Evolutionary conservation across 2,797 vertebrate genomes (phyloP).

Genomic region (Microctenopoma stevenorrisi): DNA sequence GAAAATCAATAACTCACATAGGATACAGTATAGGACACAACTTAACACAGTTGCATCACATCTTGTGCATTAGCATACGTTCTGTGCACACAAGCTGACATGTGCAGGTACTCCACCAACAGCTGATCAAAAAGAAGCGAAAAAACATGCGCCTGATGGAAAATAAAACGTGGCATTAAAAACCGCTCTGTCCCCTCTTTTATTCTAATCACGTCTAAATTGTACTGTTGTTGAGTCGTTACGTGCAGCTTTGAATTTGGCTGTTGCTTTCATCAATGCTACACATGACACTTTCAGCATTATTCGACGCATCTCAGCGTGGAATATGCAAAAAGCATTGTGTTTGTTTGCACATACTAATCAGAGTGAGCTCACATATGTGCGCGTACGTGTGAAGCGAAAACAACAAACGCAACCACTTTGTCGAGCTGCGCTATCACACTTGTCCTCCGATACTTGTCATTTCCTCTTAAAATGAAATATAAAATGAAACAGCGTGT

Average conservation of each 20-base stretch:
- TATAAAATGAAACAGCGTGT: conserved; percentile 22
- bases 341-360: conserved; percentile 56
- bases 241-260: conserved; percentile 25
- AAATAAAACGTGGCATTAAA: not conserved
- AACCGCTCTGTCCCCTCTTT: conserved; percentile 16
- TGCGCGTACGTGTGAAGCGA: conserved; percentile 38
- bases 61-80: conserved; percentile 25
- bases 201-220: not conserved
- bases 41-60: conserved; percentile 30
- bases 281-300: conserved; percentile 43
- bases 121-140: conserved; percentile 12
- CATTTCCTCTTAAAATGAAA: conserved; percentile 46
- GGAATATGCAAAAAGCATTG: conserved; percentile 32
- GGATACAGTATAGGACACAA: conserved; percentile 19
- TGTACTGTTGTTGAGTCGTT: conserved; percentile 15
- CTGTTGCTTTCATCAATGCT: conserved; percentile 37
- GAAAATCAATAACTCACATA: conserved; percentile 71
- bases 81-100: conserved; percentile 19
- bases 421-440: conserved; percentile 56
- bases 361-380: conserved; percentile 54
- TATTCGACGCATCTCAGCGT: conserved; percentile 42
- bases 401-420: conserved; percentile 52
- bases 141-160: not conserved
- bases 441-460: conserved; percentile 53
- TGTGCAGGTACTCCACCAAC: conserved; percentile 5